These are phyloP conservation scores for Colaptes auratus DNA, from an alignment of 2,113 vertebrate species.

Conservation along the genomic window DNA sequence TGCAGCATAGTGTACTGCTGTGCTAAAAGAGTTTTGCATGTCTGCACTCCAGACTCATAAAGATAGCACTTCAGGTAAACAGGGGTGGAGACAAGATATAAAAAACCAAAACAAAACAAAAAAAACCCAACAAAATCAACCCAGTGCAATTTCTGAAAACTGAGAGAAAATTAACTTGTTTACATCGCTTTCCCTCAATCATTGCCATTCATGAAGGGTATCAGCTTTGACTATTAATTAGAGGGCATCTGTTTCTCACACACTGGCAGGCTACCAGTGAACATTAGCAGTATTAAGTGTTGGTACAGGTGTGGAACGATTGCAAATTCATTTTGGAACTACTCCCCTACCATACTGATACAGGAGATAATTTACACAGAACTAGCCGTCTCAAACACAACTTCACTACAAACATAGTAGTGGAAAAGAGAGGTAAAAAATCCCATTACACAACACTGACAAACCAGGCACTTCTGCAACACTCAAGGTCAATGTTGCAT, in stretches of 20 bases:
- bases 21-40: not conserved
- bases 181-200: not conserved
- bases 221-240: constrained; percentile 21
- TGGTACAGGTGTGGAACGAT: constrained; percentile 3
- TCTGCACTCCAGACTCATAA: not conserved
- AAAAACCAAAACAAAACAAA: not conserved
- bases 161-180: not conserved
- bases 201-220: not conserved
- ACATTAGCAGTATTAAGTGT: not conserved
- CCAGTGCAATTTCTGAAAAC: not conserved
- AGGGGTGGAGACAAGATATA: not conserved
- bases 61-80: not conserved
- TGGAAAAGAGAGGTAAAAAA: not conserved
- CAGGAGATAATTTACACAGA: not conserved
- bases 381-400: not conserved
- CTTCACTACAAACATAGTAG: not conserved
- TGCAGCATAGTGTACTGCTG: not conserved
- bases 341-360: not conserved
- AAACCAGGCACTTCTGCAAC: not conserved
- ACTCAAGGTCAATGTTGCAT: not conserved
- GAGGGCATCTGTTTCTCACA: not conserved
- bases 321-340: constrained; percentile 20
- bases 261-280: not conserved
- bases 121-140: not conserved
- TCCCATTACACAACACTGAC: too few relatives aligned